phyloP scores from a whole-genome alignment of 2,888 invertebrate genomes.

The Aporophyla lueneburgensis region DNA sequence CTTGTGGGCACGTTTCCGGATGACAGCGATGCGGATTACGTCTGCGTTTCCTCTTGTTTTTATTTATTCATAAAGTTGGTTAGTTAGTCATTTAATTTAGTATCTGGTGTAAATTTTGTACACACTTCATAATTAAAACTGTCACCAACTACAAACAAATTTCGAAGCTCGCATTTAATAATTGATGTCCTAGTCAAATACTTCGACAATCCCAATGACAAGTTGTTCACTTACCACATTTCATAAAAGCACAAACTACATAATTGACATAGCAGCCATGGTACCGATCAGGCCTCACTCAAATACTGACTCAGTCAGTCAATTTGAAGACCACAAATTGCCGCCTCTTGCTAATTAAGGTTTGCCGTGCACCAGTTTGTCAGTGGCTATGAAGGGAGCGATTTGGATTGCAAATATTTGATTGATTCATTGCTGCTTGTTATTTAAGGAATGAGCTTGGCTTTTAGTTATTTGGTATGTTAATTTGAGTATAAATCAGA shows the following conservation, averaged over 20 bases:
- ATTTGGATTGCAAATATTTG: conserved; percentile 47
- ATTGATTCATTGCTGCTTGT: conserved; percentile 10
- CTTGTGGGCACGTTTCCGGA: too few species aligned
- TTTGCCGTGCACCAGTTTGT: conserved; percentile 76
- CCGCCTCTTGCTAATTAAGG: conserved; percentile 85
- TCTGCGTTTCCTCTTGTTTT: too few species aligned
- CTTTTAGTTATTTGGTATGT: not conserved
- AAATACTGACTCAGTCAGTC: conserved; percentile 75
- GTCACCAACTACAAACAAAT: not conserved
- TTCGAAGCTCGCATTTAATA: not conserved
- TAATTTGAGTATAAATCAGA: not conserved
- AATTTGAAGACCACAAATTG: conserved; percentile 86
- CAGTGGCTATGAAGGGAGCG: conserved; percentile 70
- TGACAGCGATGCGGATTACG: too few species aligned
- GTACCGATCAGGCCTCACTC: conserved; percentile 59
- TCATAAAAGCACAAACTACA: conserved; percentile 56
- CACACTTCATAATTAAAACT: not conserved
- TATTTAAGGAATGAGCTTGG: not conserved
- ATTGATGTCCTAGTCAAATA: conserved; percentile 4
- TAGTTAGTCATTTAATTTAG: too few species aligned
- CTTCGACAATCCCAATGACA: conserved; percentile 17
- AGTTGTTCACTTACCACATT: conserved; percentile 39
- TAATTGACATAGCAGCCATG: conserved; percentile 58
- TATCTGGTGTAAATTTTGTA: too few species aligned
- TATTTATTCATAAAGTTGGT: too few species aligned